Conservation (phyloP, 2,113 vertebrate species). For the Aphelocoma coerulescens region DNA sequence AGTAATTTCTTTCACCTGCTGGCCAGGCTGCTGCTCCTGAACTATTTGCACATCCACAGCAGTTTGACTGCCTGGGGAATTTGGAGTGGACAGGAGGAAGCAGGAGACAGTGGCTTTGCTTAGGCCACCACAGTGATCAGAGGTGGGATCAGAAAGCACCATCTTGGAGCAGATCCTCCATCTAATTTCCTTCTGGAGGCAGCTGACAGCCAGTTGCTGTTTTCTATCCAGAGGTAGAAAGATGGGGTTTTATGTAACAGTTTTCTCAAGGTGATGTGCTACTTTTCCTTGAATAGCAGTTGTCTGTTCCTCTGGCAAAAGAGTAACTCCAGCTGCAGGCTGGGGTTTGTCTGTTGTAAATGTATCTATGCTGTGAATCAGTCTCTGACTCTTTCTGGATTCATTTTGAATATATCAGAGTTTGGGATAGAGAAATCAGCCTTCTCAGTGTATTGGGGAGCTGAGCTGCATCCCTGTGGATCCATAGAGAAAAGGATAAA, state of each 20-base stretch:
- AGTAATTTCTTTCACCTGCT: background rate
- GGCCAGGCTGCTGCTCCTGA: background rate
- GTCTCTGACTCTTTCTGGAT: background rate
- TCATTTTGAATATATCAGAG: background rate
- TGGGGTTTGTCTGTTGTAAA: background rate
- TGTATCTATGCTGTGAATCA: background rate
- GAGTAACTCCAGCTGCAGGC: background rate
- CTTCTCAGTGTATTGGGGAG: background rate
- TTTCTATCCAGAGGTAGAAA: background rate
- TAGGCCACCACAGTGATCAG: background rate
- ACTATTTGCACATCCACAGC: background rate
- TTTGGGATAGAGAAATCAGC: background rate
- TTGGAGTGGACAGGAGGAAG: fast-evolving
- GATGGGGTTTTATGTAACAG: background rate
- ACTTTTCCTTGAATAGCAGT: background rate
- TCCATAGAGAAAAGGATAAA: background rate
- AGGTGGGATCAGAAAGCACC: background rate
- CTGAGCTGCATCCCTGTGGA: background rate
- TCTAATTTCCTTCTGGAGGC: background rate
- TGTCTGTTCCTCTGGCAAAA: background rate
- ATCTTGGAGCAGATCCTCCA: background rate
- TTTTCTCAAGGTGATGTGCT: background rate
- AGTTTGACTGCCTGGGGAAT: background rate
- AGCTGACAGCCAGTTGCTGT: background rate
- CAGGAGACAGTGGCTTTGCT: background rate